These are phyloP conservation scores for Eristalis tenax DNA, from an alignment of 2,888 invertebrate genomes.

Conservation along the genomic window DNA sequence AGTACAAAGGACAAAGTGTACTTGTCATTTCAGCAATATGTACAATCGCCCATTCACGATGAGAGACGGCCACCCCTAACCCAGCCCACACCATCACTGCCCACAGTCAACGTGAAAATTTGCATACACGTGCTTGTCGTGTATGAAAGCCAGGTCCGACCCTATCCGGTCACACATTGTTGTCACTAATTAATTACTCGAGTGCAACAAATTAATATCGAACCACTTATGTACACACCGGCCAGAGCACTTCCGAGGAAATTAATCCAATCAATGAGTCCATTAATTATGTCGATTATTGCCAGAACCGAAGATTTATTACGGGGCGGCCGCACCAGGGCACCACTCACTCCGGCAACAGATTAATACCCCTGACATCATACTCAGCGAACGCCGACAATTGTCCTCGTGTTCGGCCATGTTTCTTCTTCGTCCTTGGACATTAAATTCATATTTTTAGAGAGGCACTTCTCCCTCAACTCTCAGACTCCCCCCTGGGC, in stretches of 20 bases:
- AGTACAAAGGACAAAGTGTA: no score
- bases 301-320: conserved; percentile 61
- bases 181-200: conserved; percentile 62
- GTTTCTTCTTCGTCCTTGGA: conserved; percentile 51
- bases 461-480: neutral
- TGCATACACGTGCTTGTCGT: neutral
- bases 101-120: neutral
- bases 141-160: neutral
- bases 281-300: conserved; percentile 71
- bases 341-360: conserved; percentile 63
- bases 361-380: conserved; percentile 69
- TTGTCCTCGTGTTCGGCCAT: conserved; percentile 38
- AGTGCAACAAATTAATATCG: conserved; percentile 68
- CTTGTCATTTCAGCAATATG: no score
- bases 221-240: conserved; percentile 45
- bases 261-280: conserved; percentile 72
- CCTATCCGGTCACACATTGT: conserved; percentile 3
- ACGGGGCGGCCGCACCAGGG: neutral
- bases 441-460: conserved; percentile 65
- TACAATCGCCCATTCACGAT: neutral
- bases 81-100: neutral
- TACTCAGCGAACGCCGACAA: conserved; percentile 43
- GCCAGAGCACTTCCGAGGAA: conserved; percentile 58
- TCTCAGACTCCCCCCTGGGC: neutral
- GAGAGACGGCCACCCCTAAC: neutral